Evolutionary conservation across 2,113 vertebrate species (phyloP), one percentile per base, ranked within the genome.

Genomic region (Halichoerus grypus): DNA sequence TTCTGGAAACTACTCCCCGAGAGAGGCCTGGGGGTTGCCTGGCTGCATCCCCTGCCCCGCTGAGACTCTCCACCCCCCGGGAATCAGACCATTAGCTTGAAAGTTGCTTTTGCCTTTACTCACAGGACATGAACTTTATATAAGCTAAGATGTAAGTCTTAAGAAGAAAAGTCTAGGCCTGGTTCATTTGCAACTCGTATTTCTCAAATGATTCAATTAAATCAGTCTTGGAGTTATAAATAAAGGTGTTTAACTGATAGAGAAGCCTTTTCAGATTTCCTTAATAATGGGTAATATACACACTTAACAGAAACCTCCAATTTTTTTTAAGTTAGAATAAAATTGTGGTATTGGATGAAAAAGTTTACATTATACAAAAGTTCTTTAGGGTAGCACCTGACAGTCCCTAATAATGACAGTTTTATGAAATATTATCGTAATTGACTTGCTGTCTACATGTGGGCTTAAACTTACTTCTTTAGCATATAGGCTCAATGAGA

Each of bases 151-250:
- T 49, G 5, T 53, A 96, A 82, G 24, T 55, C 57, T 81, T 95
- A 69, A 82, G 59, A 80, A 28, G 39, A 42, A 65, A 93, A 92
- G 33, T n/a, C 42, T 88, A 91, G 16, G 13, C 59, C 49, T 88
- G 4, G 6, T 71, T 92, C 39, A 46, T 80, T 63, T 69, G 57
- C 13, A 63, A 88, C 42, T 82, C 33, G 0, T 82, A 67, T 83
- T 96, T 94, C 89, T 39, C 71, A 83, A 91, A 83, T 84, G n/a
- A 88, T 65, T 65, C 11, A 77, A n/a, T 81, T 77, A 96, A 76
- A 71, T 94, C 59, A 63, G 15, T n/a, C 72, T 24, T 91, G 18
- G 57, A 94, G 46, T 84, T 92, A 88, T 33, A 88, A 88, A 77
- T 51, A 81, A 82, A 96, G 77, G n/a, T 46, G 51, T 21, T 57